Evolutionary conservation across 2,797 vertebrate species (phyloP).

Genomic region (Benthosema pterotum): DNA sequence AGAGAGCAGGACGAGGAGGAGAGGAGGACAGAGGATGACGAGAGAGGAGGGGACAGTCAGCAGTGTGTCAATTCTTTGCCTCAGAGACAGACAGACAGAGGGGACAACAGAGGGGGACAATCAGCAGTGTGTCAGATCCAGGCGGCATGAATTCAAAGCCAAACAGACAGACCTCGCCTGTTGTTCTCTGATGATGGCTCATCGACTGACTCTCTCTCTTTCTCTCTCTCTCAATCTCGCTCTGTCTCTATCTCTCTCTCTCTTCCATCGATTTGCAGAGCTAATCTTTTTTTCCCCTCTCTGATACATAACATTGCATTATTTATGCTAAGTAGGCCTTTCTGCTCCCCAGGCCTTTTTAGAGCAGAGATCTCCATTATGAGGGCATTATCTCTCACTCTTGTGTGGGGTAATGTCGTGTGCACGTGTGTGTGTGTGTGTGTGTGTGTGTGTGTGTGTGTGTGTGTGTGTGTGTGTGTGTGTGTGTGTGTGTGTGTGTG

Average conservation of each 20-base stretch:
- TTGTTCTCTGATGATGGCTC: too few relatives aligned
- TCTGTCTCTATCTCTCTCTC: conserved; percentile 4
- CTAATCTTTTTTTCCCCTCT: conserved; percentile 66
- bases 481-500: too few relatives aligned
- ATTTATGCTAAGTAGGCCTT: conserved; percentile 80
- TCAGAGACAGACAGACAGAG: not conserved
- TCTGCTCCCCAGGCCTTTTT: conserved; percentile 61
- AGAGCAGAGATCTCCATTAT: conserved; percentile 66
- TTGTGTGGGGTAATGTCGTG: not conserved
- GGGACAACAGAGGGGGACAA: not conserved
- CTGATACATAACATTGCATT: conserved; percentile 80
- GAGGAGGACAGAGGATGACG: too few relatives aligned
- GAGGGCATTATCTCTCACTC: conserved; percentile 56
- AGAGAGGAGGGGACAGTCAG: too few relatives aligned
- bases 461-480: not conserved
- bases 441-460: too few relatives aligned
- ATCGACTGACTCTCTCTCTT: not conserved
- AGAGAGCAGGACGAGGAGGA: too few relatives aligned
- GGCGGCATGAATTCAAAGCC: too few relatives aligned
- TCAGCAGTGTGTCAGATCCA: too few relatives aligned
- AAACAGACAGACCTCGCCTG: too few relatives aligned
- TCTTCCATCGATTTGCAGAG: conserved; percentile 67
- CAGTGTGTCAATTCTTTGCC: too few relatives aligned
- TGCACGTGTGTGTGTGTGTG: too few relatives aligned
- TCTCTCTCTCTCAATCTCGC: not conserved